Base-by-base conservation (phyloP, 1,140 invertebrate species). In the Cotesia vestalis region DNA sequence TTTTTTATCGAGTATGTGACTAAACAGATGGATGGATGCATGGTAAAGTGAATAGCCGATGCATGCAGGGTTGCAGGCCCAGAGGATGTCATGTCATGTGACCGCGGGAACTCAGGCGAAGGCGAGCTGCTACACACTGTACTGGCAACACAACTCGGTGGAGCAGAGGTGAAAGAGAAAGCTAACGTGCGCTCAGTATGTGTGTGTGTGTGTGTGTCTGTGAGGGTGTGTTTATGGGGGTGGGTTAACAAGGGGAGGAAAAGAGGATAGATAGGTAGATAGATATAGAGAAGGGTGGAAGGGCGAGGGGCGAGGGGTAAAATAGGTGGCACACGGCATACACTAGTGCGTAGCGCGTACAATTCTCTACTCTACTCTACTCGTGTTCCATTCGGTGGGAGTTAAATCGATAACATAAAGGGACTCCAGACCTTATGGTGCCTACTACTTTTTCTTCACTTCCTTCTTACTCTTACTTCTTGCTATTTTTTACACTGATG, bases 391-490 rank as follows among this genome's bases (percentile, higher is more conserved):
- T 46, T 46, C 40, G 75, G 80, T 79, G 76, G 81, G 80, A 81
- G 71, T 36, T 72, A 82, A 78, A 83, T 83, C 81, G 81, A 83
- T 83, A 83, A 74, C 78, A 80, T 80, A 82, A 82, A 80, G 79
- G 81, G 76, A 38, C 53, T 53, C 78, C 80, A 80, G 78, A 83
- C 81, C 81, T 83, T 82, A 83, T 83, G 81, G 81, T 83, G 81
- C 80, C 79, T 79, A 46, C 73, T 76, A 73, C 77, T 75, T 71
- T 76, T 78, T 73, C 67, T 62, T 66, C 62, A 69, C 52, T 69
- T 51, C 67, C 66, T 75, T 75, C 63, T 51, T 72, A 71, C 73
- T 68, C 76, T 66, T 61, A 57, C 72, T 70, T 53, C 40, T 55
- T 73, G 57, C 36, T 51, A 38, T n/a, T 69, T 46, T 63, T 46